Base-by-base conservation (phyloP, 1,140 invertebrate species). In the Eurytemora carolleeae region DNA sequence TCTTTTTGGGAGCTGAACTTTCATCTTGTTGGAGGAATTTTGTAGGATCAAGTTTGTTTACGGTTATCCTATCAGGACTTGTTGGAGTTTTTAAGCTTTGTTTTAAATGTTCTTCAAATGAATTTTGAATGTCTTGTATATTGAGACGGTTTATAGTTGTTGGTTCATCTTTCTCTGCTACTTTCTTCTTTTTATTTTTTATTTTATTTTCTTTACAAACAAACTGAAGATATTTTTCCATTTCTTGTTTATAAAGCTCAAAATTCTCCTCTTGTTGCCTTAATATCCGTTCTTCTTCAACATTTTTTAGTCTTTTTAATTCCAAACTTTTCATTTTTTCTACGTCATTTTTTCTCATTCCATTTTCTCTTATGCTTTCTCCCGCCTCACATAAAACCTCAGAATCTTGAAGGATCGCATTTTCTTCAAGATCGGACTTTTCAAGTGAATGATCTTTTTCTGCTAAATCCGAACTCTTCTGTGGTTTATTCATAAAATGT, bases 211-310 rank as follows among this genome's bases (percentile, higher is more conserved):
- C 21, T 15, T 57, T 23, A 57, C 23, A 18, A 57, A 57, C 18
- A 18, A 57, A 25, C 20, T 18, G 2, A 15, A 57, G 23, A 22
- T 57, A 57, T 22, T 24, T 57, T 57, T 57, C 56, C 56, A 57
- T 57, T 22, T 57, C 56, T 57, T 15, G 18, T 57, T 24, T 57
- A 57, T 57, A 57, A 2, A 2, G 20, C 12, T 57, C 23, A 57
- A 57, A 57, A 23, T 20, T 20, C 20, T 18, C 23, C 3, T 55
- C 53, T 18, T 56, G n/a, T n/a, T 17, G 22, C 26, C 24, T 26
- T 26, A 18, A n/a, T 21, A n/a, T 24, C 1, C 2, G 19, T 24
- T 3, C 24, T 25, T 21, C 1, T 58, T 25, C 20, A 12, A 22
- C 16, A 18, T 3, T 20, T 7, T 58, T 24, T 24, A 21, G 7